Conservation (phyloP, 2,888 invertebrate genomes). For the Cerastis rubricosa region DNA sequence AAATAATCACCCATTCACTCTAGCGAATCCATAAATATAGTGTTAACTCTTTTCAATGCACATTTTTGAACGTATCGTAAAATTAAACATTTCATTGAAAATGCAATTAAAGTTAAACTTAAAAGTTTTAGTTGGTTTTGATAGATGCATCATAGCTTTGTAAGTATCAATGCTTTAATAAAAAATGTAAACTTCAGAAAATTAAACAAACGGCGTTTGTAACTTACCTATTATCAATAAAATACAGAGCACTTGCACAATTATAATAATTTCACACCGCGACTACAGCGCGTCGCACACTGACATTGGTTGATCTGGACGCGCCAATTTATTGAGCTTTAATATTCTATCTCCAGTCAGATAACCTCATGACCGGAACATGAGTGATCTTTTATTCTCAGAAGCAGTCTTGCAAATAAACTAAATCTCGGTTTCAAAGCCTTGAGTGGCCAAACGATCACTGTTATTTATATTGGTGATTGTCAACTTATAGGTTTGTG, state of each 20-base stretch:
- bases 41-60: neutral
- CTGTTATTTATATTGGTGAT: constrained; percentile 75
- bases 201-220: neutral
- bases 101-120: neutral
- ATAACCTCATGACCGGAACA: constrained; percentile 84
- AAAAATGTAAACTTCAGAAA: neutral
- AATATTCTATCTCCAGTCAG: constrained; percentile 80
- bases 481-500: constrained; percentile 71
- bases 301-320: constrained; percentile 78
- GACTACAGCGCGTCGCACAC: constrained; percentile 71
- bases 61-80: neutral
- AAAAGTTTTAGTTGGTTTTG: neutral
- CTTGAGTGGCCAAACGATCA: constrained; percentile 74
- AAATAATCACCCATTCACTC: neutral
- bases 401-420: constrained; percentile 82
- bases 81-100: neutral
- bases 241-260: constrained; percentile 59
- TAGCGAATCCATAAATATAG: neutral
- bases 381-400: constrained; percentile 84
- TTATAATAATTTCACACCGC: constrained; percentile 66
- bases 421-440: constrained; percentile 68
- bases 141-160: neutral
- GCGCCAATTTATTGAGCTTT: constrained; percentile 85
- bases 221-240: constrained; percentile 65
- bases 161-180: too few relatives aligned